Conservation (phyloP, 2,888 invertebrate species). For the Conus canariensis region DNA sequence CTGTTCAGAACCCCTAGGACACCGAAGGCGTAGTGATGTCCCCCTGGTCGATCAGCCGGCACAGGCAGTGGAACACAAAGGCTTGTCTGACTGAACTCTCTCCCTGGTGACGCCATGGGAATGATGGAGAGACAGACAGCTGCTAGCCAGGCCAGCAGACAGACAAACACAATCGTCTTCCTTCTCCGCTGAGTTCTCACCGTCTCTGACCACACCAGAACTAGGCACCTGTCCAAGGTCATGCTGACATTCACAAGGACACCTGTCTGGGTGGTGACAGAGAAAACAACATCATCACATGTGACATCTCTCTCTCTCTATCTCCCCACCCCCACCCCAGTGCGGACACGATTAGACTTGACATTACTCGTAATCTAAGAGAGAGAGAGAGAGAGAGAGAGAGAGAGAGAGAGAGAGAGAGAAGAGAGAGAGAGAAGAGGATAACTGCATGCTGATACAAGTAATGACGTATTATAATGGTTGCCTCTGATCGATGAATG, state of each 20-base stretch:
- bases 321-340: too few species aligned
- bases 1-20: too few species aligned
- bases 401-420: too few species aligned
- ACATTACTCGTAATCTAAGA: too few species aligned
- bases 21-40: not conserved
- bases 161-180: not conserved
- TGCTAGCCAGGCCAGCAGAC: not conserved
- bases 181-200: not conserved
- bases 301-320: too few species aligned
- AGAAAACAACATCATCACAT: too few species aligned
- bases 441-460: too few species aligned
- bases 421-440: too few species aligned
- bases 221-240: not conserved
- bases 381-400: too few species aligned
- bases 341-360: too few species aligned
- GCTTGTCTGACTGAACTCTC: not conserved
- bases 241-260: not conserved
- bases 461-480: too few species aligned
- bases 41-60: not conserved
- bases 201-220: not conserved
- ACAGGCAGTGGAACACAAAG: not conserved
- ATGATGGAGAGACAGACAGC: not conserved
- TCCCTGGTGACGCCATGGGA: not conserved
- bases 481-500: too few species aligned
- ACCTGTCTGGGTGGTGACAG: slow-evolving; percentile 59